Conservation (phyloP, 2,888 invertebrate genomes). For the Meteorus colon region DNA sequence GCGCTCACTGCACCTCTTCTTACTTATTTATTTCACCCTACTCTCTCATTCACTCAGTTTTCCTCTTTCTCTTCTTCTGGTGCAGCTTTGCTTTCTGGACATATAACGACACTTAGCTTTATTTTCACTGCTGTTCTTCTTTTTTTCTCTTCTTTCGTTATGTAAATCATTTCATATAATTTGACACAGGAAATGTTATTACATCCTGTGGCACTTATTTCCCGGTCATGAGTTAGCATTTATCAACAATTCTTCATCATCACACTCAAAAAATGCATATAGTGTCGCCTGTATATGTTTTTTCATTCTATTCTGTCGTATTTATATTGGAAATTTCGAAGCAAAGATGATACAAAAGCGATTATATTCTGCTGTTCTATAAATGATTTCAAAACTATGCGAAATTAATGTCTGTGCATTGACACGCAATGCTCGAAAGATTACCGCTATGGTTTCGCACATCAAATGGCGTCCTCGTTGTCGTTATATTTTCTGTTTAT, state of each 20-base stretch:
- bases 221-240: background rate
- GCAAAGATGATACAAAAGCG: no score
- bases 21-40: background rate
- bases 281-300: no score
- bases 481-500: no score
- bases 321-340: no score
- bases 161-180: background rate
- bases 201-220: constrained; percentile 1
- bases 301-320: no score
- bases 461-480: no score
- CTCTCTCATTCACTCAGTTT: background rate
- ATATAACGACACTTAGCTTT: background rate
- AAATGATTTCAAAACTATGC: no score
- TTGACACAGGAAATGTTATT: background rate
- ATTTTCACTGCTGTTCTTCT: background rate
- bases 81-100: background rate
- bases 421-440: no score
- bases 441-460: no score
- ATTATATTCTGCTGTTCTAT: no score
- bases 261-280: background rate
- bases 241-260: background rate
- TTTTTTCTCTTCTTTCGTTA: background rate
- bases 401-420: no score
- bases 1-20: constrained; percentile 13
- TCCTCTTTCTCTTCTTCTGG: background rate